phyloP scores from a whole-genome alignment of 2,888 invertebrate species.

The Stegophylla sp. region DNA sequence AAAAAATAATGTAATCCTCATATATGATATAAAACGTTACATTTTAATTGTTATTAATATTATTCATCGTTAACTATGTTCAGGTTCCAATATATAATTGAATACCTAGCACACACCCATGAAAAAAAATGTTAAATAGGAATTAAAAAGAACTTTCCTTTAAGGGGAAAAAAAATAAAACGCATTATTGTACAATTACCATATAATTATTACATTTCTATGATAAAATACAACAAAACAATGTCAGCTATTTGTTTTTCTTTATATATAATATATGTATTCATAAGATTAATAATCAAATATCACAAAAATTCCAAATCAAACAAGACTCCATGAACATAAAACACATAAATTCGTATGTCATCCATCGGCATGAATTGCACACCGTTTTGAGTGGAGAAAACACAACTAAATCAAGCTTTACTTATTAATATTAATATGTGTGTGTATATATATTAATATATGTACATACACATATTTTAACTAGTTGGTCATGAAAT shows the following conservation, averaged over 20 bases:
- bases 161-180: slow-evolving; percentile 1
- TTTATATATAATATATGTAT: slow-evolving; percentile 47
- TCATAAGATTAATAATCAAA: slow-evolving; percentile 58
- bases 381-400: slow-evolving; percentile 29
- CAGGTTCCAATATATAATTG: too few relatives aligned
- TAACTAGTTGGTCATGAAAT: slow-evolving; percentile 55
- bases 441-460: background rate
- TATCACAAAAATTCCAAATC: slow-evolving; percentile 59
- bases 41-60: too few relatives aligned
- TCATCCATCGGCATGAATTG: slow-evolving; percentile 31
- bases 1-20: too few relatives aligned
- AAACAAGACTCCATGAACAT: slow-evolving; percentile 59
- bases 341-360: slow-evolving; percentile 52
- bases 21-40: too few relatives aligned
- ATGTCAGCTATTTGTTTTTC: slow-evolving; percentile 48
- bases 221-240: slow-evolving; percentile 58
- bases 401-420: slow-evolving; percentile 45
- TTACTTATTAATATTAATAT: slow-evolving; percentile 16
- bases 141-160: background rate
- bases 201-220: slow-evolving; percentile 57
- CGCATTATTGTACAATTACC: slow-evolving; percentile 49
- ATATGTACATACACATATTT: slow-evolving; percentile 9
- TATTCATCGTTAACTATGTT: too few relatives aligned
- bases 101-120: too few relatives aligned
- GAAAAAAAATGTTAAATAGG: too few relatives aligned